A percentile compares a stretch with the other conserved stretches of the same genome.
phyloP scores from a whole-genome alignment of 2,797 vertebrate genomes.

The Manis javanica region DNA sequence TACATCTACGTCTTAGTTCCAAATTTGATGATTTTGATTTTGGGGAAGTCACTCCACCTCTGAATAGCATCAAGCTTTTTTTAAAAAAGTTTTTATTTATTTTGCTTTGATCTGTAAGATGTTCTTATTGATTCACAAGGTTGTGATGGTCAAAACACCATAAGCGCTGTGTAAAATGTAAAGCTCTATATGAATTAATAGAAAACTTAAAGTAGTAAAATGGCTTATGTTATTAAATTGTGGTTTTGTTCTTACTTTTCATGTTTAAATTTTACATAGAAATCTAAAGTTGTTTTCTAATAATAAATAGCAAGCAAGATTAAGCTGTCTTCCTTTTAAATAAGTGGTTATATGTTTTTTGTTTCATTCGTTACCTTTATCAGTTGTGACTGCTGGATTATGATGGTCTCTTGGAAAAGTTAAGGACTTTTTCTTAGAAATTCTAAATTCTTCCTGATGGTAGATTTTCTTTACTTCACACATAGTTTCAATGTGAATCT shows the following conservation, averaged over 20 bases:
- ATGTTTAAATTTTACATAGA: constrained; percentile 39
- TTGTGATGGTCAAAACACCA: not conserved
- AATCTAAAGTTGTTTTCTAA: constrained; percentile 29
- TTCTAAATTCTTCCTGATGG: constrained; percentile 88
- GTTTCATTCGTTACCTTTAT: constrained; percentile 82
- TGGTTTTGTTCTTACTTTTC: not conserved
- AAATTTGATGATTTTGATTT: not conserved
- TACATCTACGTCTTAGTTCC: not conserved
- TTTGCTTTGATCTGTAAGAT: not conserved
- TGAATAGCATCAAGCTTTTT: not conserved
- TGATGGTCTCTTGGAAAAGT: constrained; percentile 78
- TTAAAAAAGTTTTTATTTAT: not conserved
- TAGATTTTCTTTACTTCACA: constrained; percentile 94
- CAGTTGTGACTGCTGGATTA: constrained; percentile 70
- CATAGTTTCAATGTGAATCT: constrained; percentile 92
- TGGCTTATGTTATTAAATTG: not conserved
- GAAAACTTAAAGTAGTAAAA: constrained; percentile 13
- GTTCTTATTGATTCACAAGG: not conserved
- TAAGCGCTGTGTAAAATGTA: not conserved
- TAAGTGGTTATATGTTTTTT: not conserved
- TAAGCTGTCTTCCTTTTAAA: constrained; percentile 10
- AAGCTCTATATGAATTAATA: not conserved
- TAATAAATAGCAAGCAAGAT: not conserved
- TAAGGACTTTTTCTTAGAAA: constrained; percentile 81
- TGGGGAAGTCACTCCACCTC: not conserved